Evolutionary conservation across 2,888 invertebrate species (phyloP).

Genomic region (Phalera bucephala): DNA sequence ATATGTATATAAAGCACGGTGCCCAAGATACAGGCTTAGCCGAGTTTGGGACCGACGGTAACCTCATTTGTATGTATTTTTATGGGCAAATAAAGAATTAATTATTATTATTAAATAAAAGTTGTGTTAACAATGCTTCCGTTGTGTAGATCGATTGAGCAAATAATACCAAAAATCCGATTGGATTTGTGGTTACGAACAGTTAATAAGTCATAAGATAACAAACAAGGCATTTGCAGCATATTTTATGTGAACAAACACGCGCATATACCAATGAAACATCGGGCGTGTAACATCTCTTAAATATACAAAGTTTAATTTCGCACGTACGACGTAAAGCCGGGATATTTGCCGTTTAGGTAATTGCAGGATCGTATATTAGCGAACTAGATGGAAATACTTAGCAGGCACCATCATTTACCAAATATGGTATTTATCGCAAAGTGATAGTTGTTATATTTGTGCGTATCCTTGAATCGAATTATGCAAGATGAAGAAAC

Average conservation of each 20-base stretch:
- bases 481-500: too few species aligned
- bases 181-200: constrained; percentile 25
- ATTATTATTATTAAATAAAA: too few species aligned
- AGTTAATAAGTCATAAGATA: constrained; percentile 46
- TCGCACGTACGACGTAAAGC: constrained; percentile 33
- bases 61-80: too few species aligned
- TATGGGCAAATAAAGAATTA: too few species aligned
- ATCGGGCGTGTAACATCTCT: constrained; percentile 46
- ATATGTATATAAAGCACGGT: too few species aligned
- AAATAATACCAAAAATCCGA: too few species aligned
- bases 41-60: too few species aligned
- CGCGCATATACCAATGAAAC: constrained; percentile 33
- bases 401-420: background rate
- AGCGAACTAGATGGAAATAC: constrained; percentile 19
- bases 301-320: constrained; percentile 38
- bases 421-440: background rate
- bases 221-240: constrained; percentile 31
- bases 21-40: too few species aligned
- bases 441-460: too few species aligned
- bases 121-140: too few species aligned
- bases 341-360: constrained; percentile 46
- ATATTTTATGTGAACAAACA: constrained; percentile 46
- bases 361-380: constrained; percentile 55
- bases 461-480: too few species aligned
- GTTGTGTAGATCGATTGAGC: too few species aligned